A percentile compares a stretch with the other conserved stretches of the same genome.
These are phyloP conservation scores for Hirudinaria manillensis DNA, from an alignment of 2,888 invertebrate genomes.

Conservation along the genomic window DNA sequence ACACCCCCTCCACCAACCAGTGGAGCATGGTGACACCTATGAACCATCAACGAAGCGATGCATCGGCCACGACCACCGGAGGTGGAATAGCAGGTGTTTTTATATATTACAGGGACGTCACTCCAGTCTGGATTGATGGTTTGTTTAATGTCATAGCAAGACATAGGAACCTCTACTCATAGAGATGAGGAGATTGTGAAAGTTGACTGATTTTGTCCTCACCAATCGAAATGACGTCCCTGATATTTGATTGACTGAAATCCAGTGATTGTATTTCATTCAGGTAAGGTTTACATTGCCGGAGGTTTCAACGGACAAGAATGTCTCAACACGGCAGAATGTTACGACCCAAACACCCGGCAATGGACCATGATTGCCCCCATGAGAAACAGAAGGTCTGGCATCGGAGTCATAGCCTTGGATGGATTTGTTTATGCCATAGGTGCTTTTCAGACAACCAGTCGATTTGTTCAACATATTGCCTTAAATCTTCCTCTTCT, in stretches of 20 bases:
- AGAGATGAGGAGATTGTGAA: neutral
- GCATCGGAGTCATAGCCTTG: slow-evolving; percentile 81
- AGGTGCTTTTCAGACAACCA: neutral
- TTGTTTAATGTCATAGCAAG: neutral
- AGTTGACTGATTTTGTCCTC: slow-evolving; percentile 1
- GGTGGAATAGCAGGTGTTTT: slow-evolving; percentile 40
- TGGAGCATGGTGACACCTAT: slow-evolving; percentile 71
- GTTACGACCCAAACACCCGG: slow-evolving; percentile 48
- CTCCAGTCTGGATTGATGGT: neutral
- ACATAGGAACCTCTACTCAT: neutral
- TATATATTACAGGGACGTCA: neutral
- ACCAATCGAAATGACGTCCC: neutral
- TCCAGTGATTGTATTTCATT: neutral
- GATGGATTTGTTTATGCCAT: slow-evolving; percentile 58
- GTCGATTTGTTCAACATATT: neutral
- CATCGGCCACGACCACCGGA: slow-evolving; percentile 50
- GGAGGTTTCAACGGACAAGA: slow-evolving; percentile 56
- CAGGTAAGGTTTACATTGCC: slow-evolving; percentile 52
- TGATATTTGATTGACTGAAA: neutral
- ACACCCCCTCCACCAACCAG: slow-evolving; percentile 70
- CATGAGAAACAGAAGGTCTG: slow-evolving; percentile 80
- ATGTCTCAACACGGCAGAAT: slow-evolving; percentile 52
- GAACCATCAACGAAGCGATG: slow-evolving; percentile 54
- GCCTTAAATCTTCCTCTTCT: no score
- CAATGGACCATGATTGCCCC: slow-evolving; percentile 56